phyloP scores from a whole-genome alignment of 2,888 invertebrate genomes.

The Xylophagus ater region DNA sequence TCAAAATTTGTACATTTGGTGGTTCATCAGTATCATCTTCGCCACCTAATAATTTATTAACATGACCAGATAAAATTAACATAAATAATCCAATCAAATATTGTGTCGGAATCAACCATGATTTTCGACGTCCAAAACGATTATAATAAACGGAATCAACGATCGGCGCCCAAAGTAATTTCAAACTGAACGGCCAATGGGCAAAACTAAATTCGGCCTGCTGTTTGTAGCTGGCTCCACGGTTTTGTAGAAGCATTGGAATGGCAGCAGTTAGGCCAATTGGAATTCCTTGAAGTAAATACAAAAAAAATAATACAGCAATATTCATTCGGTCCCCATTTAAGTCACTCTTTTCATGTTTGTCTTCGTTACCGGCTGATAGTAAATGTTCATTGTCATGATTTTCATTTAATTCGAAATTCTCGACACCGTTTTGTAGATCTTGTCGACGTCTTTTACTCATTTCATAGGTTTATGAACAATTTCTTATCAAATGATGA shows the following conservation, averaged over 20 bases:
- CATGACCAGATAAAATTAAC: constrained; percentile 67
- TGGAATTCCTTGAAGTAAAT: constrained; percentile 91
- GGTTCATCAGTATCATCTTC: constrained; percentile 31
- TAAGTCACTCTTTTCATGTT: constrained; percentile 39
- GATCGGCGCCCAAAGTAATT: constrained; percentile 95
- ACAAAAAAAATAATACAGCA: constrained; percentile 78
- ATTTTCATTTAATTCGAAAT: neutral
- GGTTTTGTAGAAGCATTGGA: constrained; percentile 89
- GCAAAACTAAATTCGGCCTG: constrained; percentile 93
- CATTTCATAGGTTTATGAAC: constrained; percentile 1
- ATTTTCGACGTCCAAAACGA: constrained; percentile 84
- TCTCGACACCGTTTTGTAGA: neutral
- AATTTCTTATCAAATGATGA: too few relatives aligned
- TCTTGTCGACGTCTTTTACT: constrained; percentile 6
- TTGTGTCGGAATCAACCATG: constrained; percentile 89
- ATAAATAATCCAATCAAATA: constrained; percentile 84
- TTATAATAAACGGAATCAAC: constrained; percentile 85
- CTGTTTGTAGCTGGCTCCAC: constrained; percentile 85
- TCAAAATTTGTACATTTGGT: constrained; percentile 69
- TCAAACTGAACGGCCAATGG: constrained; percentile 85
- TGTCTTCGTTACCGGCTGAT: constrained; percentile 12
- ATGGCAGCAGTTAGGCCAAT: constrained; percentile 88
- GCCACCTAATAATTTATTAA: constrained; percentile 67
- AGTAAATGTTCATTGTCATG: constrained; percentile 1
- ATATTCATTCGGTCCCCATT: constrained; percentile 73